These are phyloP conservation scores for Lamellibrachia columna DNA, from an alignment of 2,888 invertebrate genomes.

Conservation along the genomic window DNA sequence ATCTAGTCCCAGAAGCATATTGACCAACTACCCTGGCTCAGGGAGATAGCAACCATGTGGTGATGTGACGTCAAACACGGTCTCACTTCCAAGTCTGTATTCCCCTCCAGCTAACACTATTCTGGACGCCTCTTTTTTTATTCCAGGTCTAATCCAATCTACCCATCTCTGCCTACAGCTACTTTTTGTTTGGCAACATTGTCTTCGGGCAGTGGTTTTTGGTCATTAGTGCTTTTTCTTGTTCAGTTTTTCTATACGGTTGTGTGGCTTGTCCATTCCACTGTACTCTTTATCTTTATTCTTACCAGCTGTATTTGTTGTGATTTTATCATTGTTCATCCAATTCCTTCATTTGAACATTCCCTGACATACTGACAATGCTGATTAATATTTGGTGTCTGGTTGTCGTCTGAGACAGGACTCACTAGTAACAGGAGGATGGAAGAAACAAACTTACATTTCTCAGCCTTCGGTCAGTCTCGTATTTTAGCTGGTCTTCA, in stretches of 20 bases:
- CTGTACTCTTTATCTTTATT: not conserved
- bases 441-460: constrained; percentile 47
- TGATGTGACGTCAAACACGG: not conserved
- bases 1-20: too few relatives aligned
- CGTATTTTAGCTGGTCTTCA: constrained; percentile 45
- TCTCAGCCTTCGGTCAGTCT: constrained; percentile 47
- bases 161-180: not conserved
- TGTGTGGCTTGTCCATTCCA: not conserved
- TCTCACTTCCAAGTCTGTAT: not conserved
- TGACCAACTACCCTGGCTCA: too few relatives aligned
- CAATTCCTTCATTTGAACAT: too few relatives aligned
- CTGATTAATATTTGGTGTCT: too few relatives aligned
- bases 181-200: too few relatives aligned
- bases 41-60: not conserved
- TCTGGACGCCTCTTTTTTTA: not conserved
- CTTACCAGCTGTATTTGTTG: not conserved
- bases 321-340: not conserved
- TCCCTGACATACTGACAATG: too few relatives aligned
- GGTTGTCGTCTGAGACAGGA: too few relatives aligned
- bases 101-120: not conserved
- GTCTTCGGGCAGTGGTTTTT: not conserved
- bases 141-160: not conserved
- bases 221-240: not conserved
- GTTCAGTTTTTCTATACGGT: not conserved
- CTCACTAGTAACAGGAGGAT: not conserved